Conservation (phyloP, 2,797 vertebrate species). For the Semaprochilodus insignis region DNA sequence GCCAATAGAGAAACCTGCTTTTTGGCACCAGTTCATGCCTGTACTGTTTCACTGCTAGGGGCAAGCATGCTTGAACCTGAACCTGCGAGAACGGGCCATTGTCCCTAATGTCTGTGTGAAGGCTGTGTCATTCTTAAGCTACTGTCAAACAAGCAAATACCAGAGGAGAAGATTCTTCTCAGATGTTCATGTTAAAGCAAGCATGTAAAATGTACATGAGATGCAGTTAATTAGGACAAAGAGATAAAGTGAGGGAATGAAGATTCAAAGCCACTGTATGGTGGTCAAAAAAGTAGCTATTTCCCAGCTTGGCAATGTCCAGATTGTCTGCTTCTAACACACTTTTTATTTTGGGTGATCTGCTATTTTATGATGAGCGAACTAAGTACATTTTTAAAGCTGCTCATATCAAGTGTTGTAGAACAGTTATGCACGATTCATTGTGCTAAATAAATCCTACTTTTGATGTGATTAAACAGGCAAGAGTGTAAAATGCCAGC, state of each 20-base stretch:
- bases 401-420: too few species aligned
- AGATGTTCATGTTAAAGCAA: neutral
- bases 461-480: too few species aligned
- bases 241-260: neutral
- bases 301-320: too few species aligned
- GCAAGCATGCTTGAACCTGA: constrained; percentile 7
- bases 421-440: too few species aligned
- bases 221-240: neutral
- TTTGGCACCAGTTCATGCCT: neutral
- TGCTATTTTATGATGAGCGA: too few species aligned
- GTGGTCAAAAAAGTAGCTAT: neutral
- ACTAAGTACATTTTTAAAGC: too few species aligned
- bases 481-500: too few species aligned
- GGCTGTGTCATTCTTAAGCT: neutral
- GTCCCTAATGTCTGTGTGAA: neutral
- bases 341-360: too few species aligned
- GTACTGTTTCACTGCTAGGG: neutral
- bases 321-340: too few species aligned
- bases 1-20: neutral
- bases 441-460: too few species aligned
- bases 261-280: neutral
- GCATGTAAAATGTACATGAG: neutral
- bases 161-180: neutral
- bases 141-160: neutral
- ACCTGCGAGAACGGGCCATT: neutral